phyloP scores from a whole-genome alignment of 2,888 invertebrate genomes.

The Therioaphis trifolii region DNA sequence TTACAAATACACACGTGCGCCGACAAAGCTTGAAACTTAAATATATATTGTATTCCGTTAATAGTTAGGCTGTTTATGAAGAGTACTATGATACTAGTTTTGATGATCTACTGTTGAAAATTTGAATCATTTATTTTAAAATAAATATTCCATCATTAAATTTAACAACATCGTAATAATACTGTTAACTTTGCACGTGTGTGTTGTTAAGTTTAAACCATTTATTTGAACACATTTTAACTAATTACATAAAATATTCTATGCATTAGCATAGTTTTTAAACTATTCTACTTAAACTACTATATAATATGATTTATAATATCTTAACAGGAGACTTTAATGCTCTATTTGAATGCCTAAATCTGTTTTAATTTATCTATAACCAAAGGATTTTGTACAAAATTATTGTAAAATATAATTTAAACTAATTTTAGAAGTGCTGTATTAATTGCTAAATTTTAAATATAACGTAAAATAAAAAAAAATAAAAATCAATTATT shows the following conservation, averaged over 20 bases:
- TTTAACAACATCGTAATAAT: slow-evolving; percentile 61
- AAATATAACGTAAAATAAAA: too few relatives aligned
- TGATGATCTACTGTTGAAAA: not conserved
- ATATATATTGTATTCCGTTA: not conserved
- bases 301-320: too few relatives aligned
- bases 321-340: slow-evolving; percentile 38
- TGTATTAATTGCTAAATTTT: too few relatives aligned
- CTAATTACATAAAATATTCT: too few relatives aligned
- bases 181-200: slow-evolving; percentile 52
- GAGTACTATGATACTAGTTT: not conserved
- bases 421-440: too few relatives aligned
- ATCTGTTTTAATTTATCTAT: too few relatives aligned
- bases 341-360: slow-evolving; percentile 17
- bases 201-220: slow-evolving; percentile 57
- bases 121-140: not conserved
- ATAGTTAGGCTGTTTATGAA: not conserved
- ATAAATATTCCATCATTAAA: slow-evolving; percentile 17
- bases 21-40: not conserved
- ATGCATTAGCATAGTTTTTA: too few relatives aligned
- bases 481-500: too few relatives aligned
- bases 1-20: slow-evolving; percentile 37
- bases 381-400: too few relatives aligned
- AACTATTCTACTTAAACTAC: too few relatives aligned
- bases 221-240: not conserved
- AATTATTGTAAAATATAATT: too few relatives aligned